Evolutionary conservation across 1,140 invertebrate genomes (phyloP).

Genomic region (Caenorhabditis tropicalis): DNA sequence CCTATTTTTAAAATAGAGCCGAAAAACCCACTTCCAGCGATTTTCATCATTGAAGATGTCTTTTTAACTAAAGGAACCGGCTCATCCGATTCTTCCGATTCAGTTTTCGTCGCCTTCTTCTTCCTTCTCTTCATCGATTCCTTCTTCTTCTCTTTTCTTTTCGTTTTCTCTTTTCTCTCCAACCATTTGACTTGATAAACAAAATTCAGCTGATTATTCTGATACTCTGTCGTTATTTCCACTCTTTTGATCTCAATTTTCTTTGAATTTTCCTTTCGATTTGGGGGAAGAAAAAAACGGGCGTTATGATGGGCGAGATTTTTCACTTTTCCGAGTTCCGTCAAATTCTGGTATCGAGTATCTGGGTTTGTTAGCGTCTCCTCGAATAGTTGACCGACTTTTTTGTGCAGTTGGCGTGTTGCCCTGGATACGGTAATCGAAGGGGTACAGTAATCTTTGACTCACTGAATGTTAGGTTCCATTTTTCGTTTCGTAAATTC

Average conservation of each 20-base stretch:
- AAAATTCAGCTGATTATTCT: background rate
- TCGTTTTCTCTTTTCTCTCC: background rate
- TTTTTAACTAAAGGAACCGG: background rate
- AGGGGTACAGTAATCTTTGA: too few relatives aligned
- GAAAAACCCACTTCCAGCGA: background rate
- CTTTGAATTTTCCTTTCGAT: background rate
- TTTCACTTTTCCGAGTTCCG: background rate
- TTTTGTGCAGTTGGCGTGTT: too few relatives aligned
- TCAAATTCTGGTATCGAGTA: background rate
- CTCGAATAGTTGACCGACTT: too few relatives aligned
- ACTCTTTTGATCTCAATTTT: background rate
- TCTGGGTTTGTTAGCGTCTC: background rate
- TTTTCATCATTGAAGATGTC: conserved; percentile 11
- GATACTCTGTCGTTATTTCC: background rate
- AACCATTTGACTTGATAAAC: background rate
- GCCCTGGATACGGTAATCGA: too few relatives aligned
- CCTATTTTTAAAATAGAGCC: too few relatives aligned
- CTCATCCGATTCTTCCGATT: background rate
- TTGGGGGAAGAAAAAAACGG: background rate
- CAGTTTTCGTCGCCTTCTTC: background rate
- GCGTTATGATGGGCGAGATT: background rate
- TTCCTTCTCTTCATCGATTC: background rate
- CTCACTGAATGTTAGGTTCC: too few relatives aligned
- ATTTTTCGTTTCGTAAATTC: too few relatives aligned
- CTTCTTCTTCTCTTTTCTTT: background rate